Percentiles rank a stretch among this genome's conserved stretches.
Conservation (phyloP, 2,113 vertebrate species). For the Lonchura striata region DNA sequence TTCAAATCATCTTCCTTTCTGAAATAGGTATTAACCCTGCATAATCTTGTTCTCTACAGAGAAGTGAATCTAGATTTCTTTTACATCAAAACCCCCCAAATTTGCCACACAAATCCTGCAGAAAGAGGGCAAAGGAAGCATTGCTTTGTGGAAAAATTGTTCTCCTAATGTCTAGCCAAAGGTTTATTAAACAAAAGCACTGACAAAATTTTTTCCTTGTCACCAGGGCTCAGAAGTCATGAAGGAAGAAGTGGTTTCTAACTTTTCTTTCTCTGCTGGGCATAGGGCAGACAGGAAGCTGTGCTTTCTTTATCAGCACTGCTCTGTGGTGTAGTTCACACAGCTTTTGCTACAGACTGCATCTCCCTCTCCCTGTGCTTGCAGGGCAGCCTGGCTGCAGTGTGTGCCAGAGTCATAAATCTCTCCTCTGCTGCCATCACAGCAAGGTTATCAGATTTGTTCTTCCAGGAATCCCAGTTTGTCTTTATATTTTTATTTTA, state of each 20-base stretch:
- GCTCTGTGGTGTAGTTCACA: fast-evolving
- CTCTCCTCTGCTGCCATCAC: neutral
- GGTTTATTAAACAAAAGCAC: neutral
- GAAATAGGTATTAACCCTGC: neutral
- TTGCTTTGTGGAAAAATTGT: neutral
- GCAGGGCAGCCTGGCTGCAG: neutral
- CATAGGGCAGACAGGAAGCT: neutral
- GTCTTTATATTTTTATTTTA: neutral
- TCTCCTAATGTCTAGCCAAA: neutral
- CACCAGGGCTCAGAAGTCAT: neutral
- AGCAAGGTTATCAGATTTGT: neutral
- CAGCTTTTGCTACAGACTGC: neutral
- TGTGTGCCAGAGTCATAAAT: neutral
- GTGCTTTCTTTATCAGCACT: neutral
- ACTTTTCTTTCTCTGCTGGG: neutral
- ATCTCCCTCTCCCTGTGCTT: fast-evolving
- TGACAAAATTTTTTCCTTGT: neutral
- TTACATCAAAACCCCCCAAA: fast-evolving
- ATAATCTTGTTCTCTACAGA: neutral
- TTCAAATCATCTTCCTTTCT: neutral
- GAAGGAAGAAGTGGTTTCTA: fast-evolving
- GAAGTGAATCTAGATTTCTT: neutral
- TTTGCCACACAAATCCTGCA: neutral
- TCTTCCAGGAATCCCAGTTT: neutral
- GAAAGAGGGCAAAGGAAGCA: neutral